Base-by-base conservation (phyloP, 92 coral and sea anemone species). In the Parazoanthus swiftii region DNA sequence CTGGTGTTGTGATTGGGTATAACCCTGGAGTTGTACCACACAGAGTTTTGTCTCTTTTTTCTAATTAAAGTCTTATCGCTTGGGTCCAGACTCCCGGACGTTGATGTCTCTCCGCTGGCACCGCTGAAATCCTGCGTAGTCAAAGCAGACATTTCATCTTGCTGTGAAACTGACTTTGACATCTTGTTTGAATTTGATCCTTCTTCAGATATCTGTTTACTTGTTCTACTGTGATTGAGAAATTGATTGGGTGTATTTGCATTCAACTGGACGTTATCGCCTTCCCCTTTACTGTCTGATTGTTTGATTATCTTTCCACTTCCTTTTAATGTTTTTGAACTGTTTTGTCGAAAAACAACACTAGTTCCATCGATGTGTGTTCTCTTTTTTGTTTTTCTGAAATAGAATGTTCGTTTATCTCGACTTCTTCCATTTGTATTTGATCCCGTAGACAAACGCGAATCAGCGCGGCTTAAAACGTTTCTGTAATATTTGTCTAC, bases 11-110 rank as follows among this genome's bases (percentile, higher is more conserved):
- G 29, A 43, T 75, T 84, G 20, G 87, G 87, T 25, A 84, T 3
- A 20, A 84, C 43, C 44, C 79, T 26, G 14, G 87, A 79, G 26
- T 90, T 87, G 88, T 93, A 95, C 98, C 95, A 95, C 21, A 93
- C 85, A 67, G 88, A 8, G 66, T 90, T 92, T 67, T 91, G 92
- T 81, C 94, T 84, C 51, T 84, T 84, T 26, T 48, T 84, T 46
- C 87, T 84, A 5, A 33, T 46, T 18, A 84, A 71, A 42, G 26
- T 48, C 51, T 33, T 70, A 18, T 71, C 48, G 26, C 56, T 44
- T 14, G 23, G 9, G 0, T 72, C 39, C 39, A 29, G 79, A 23
- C 42, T 25, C 78, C 65, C 79, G 21, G 68, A 13, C 4, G 63
- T 66, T 11, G 65, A 70, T 21, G 44, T 15, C 36, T 71, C 46